These are phyloP conservation scores for Sitta europaea DNA, from an alignment of 2,113 vertebrate species.

Conservation along the genomic window DNA sequence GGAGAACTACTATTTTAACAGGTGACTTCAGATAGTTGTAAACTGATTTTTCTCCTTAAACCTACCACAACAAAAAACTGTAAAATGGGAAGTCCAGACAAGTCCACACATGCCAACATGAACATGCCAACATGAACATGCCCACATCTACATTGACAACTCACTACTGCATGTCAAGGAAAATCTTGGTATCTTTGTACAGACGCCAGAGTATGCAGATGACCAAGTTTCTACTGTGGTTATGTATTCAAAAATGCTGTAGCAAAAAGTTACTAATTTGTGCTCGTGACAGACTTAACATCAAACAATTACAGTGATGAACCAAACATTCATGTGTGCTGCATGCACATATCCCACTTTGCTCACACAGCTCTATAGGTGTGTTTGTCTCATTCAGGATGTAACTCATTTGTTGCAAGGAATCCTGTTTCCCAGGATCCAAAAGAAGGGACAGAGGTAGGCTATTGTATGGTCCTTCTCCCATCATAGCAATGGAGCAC, in stretches of 20 bases:
- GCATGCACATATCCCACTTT: accelerated
- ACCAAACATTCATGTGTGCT: accelerated
- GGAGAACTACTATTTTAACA: not conserved
- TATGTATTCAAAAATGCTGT: accelerated
- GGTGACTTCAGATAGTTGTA: not conserved
- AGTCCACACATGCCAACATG: not conserved
- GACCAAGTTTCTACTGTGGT: not conserved
- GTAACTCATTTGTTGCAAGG: not conserved
- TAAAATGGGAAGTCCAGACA: not conserved
- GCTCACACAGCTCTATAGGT: not conserved
- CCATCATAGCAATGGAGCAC: accelerated
- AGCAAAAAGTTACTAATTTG: not conserved
- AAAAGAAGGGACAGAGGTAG: not conserved
- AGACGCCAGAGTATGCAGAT: not conserved
- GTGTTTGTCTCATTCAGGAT: not conserved
- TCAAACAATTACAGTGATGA: not conserved
- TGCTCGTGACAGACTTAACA: not conserved
- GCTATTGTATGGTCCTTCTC: not conserved
- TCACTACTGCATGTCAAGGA: not conserved
- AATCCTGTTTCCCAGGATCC: not conserved
- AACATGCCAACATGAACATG: accelerated
- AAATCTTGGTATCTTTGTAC: not conserved
- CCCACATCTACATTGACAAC: not conserved
- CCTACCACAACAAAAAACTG: not conserved
- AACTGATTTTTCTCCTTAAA: not conserved